A percentile compares a stretch with the other conserved stretches of the same genome.
These are phyloP conservation scores for Oncorhynchus tshawytscha DNA, from an alignment of 2,113 vertebrate species.

Conservation along the genomic window DNA sequence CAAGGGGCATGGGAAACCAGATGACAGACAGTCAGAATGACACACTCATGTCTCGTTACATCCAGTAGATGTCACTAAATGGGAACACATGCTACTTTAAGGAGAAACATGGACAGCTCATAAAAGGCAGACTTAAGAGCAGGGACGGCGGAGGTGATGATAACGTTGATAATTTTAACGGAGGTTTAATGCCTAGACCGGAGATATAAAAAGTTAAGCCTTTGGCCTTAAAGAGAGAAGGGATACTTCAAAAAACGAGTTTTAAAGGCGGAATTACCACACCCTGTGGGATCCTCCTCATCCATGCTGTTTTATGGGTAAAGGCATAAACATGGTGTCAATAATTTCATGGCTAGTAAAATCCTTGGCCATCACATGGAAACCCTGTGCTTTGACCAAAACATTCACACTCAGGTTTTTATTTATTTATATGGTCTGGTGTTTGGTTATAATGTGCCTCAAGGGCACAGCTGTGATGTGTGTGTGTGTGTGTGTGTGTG, in stretches of 20 bases:
- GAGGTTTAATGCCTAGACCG: not conserved
- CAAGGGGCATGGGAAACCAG: not conserved
- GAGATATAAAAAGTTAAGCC: not conserved
- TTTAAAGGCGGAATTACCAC: not conserved
- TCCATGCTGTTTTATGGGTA: not conserved
- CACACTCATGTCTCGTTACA: not conserved
- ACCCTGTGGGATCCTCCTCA: not conserved
- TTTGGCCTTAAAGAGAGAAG: not conserved
- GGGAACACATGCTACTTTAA: constrained; percentile 6
- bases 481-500: too few relatives aligned
- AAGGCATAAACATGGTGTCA: not conserved
- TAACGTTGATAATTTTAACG: not conserved
- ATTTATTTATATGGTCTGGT: not conserved
- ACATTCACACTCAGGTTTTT: not conserved
- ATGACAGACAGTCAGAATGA: not conserved
- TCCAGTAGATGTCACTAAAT: constrained; percentile 3
- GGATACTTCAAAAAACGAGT: not conserved
- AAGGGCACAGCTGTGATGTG: not conserved
- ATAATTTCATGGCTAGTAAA: not conserved
- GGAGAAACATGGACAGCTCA: not conserved
- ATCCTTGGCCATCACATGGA: not conserved
- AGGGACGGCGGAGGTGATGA: not conserved
- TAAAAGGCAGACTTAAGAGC: not conserved
- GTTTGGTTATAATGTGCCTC: not conserved
- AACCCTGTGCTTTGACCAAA: not conserved